A percentile compares a stretch with the other conserved stretches of the same genome.
Evolutionary conservation across 2,797 vertebrate genomes (phyloP).

Genomic region (Peromyscus aztecus): DNA sequence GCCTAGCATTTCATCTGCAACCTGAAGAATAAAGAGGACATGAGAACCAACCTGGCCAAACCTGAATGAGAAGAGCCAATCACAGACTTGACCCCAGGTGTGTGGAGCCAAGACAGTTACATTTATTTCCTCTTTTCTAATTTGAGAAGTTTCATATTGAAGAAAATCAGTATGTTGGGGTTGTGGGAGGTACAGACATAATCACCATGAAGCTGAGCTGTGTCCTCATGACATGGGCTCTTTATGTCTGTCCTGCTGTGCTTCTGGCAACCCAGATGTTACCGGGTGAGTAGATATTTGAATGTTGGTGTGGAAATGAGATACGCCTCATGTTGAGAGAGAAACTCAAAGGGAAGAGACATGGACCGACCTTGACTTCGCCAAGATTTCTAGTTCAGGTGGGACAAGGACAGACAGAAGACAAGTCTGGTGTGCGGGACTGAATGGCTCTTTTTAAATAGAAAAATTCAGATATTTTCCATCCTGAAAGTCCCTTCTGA

Average conservation of each 20-base stretch:
- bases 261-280: slow-evolving; percentile 66
- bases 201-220: slow-evolving; percentile 39
- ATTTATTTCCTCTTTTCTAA: slow-evolving; percentile 83
- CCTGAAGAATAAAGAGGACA: neutral
- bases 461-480: neutral
- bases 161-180: slow-evolving; percentile 51
- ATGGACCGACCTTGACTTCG: neutral
- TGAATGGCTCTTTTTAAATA: neutral
- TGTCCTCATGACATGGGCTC: neutral
- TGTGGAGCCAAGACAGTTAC: slow-evolving; percentile 72
- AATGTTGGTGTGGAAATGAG: neutral
- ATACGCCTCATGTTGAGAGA: neutral
- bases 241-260: neutral
- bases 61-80: slow-evolving; percentile 33
- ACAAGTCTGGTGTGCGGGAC: neutral
- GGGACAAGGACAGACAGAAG: neutral
- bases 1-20: neutral
- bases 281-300: slow-evolving; percentile 70
- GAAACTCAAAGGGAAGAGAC: neutral
- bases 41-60: neutral
- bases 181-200: slow-evolving; percentile 11
- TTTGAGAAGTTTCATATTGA: slow-evolving; percentile 70
- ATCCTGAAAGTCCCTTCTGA: neutral
- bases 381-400: neutral
- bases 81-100: slow-evolving; percentile 47